Evolutionary conservation across 2,113 vertebrate genomes (phyloP), one percentile per base, ranked within the genome.

Genomic region (Steatornis caripensis): DNA sequence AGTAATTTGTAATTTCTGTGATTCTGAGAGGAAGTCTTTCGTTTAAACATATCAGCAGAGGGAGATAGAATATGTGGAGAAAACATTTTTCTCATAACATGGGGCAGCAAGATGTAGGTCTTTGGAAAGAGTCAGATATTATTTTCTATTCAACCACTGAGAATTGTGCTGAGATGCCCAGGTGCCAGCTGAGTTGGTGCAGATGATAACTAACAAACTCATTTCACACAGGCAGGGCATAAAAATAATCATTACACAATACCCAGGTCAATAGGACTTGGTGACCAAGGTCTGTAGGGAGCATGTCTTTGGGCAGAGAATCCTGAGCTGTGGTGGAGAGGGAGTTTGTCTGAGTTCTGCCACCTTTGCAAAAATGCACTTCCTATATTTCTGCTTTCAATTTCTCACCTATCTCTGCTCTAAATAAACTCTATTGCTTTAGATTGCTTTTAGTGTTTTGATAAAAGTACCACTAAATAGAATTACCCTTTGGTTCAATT

Each of bases 271-370:
- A 6, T 1, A 60, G 30, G 64, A 89, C 27, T 27, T 54, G 43
- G 43, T 39, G 23, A 58, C 51, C 46, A 53, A 37, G 9, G 15
- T 72, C 37, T 62, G 48, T 41, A 51, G 53, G 45, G 11, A 64
- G 5, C 48, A 11, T 2, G 10, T 39, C 39, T 79, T 60, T 39
- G 24, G 15, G 53, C 64, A 79, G 39, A 49, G 29, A 75, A 87
- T 16, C 22, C 10, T 14, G 5, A 76, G 22, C 15, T 0, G 0
- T 30, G 29, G 26, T 21, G 13, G 11, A 48, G 6, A 68, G 2
- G 3, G 37, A 13, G 10, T 39, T 78, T 81, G 9, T 36, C 24
- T 46, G 62, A 61, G 27, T 15, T 87, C 64, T 83, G 53, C 32
- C 36, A 51, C 18, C 16, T 3, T 3, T 24, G 18, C 19, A 77